Conservation (phyloP, 2,797 vertebrate species). For the Acipenser ruthenus region DNA sequence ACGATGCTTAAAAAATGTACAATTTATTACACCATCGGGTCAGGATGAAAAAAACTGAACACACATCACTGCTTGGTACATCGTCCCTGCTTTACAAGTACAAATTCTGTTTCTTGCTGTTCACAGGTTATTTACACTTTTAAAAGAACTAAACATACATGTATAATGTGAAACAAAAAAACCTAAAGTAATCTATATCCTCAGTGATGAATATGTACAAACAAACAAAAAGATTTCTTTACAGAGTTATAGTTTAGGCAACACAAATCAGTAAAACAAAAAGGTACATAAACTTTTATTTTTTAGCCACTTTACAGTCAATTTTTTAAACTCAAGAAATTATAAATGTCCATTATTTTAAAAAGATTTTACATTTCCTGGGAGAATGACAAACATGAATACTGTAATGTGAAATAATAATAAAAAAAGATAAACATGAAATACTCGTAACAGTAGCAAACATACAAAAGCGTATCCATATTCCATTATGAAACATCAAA, state of each 20-base stretch:
- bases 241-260: not conserved
- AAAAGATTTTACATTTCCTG: constrained; percentile 51
- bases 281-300: constrained; percentile 59
- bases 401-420: not conserved
- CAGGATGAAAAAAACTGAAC: constrained; percentile 64
- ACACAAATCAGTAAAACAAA: constrained; percentile 36
- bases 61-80: no score
- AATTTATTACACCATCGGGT: constrained; percentile 80
- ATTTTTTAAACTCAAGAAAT: constrained; percentile 48
- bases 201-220: constrained; percentile 29
- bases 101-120: constrained; percentile 61
- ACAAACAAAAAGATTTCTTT: constrained; percentile 27
- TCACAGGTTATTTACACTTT: constrained; percentile 71
- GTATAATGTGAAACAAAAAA: constrained; percentile 17
- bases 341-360: constrained; percentile 39
- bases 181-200: constrained; percentile 11
- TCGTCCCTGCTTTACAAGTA: constrained; percentile 82
- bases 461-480: not conserved
- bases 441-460: not conserved
- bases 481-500: constrained; percentile 1
- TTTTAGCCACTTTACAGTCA: constrained; percentile 56
- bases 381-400: constrained; percentile 1
- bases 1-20: constrained; percentile 72
- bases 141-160: constrained; percentile 48
- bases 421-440: not conserved